Base-by-base conservation (phyloP, 92 coral and sea anemone species). In the Parazoanthus atlanticus region DNA sequence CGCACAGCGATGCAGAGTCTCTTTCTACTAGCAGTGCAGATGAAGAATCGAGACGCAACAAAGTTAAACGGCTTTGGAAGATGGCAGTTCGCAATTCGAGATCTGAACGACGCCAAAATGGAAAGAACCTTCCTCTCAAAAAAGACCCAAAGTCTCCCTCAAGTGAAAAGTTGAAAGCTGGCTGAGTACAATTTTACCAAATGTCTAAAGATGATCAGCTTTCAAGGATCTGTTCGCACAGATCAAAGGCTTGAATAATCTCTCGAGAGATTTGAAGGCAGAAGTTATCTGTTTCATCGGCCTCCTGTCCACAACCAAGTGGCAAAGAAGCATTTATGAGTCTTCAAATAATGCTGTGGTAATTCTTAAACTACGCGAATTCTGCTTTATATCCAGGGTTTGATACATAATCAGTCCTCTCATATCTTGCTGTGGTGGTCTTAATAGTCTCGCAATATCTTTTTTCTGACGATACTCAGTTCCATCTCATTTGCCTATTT, bases 21-120 rank as follows among this genome's bases (percentile, higher is more conserved):
- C 28, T 43, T 16, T 87, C 90, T 8, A 85, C 75, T 54, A 89
- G 88, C 40, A 90, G 89, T 74, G 79, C 86, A 61, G 95, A 95
- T 52, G 98, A 95, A 8, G 98, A 95, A 9, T 85, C 85, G 43
- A 89, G 93, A 9, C 89, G 88, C 77, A 92, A 90, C 80, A 95
- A 92, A 73, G 67, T 93, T 47, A 93, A 89, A 84, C 90, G 98
- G 91, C 88, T 93, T 82, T 95, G 98, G 98, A 92, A 91, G 82
- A 90, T 93, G 40, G 98, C 98, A 38, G 80, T 91, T 16, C 90
- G 92, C 58, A 95, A 88, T 81, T 90, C 98, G 12, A 93, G 75
- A 54, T 36, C 38, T 76, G 73, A 75, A 73, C 84, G 84, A 34
- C 84, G 81, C 52, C 81, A 75, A 33, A 75, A 56, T 54, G 84